Conservation (phyloP, 2,888 invertebrate species). For the Rhingia campestris region DNA sequence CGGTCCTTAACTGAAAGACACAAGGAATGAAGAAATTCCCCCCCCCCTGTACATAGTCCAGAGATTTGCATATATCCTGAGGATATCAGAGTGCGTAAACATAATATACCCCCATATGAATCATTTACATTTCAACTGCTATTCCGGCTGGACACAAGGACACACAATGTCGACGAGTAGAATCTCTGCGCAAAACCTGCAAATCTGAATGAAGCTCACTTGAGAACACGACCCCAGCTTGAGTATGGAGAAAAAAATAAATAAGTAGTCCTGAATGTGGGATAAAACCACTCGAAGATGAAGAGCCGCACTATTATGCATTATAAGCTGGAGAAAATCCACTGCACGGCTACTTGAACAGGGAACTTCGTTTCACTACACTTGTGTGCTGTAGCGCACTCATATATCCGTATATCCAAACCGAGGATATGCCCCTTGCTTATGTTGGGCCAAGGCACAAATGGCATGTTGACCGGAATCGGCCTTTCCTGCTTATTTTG, state of each 20-base stretch:
- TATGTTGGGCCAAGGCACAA: slow-evolving; percentile 24
- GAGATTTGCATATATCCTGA: slow-evolving; percentile 35
- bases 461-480: slow-evolving; percentile 71
- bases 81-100: slow-evolving; percentile 46
- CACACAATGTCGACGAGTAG: slow-evolving; percentile 10
- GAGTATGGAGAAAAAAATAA: slow-evolving; percentile 28
- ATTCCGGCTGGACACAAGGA: slow-evolving; percentile 38
- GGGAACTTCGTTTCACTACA: slow-evolving; percentile 64
- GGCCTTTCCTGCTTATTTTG: slow-evolving; percentile 61
- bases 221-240: neutral
- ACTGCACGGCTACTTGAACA: slow-evolving; percentile 67
- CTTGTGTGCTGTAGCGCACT: slow-evolving; percentile 12
- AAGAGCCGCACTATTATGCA: slow-evolving; percentile 63
- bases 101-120: slow-evolving; percentile 42
- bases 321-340: slow-evolving; percentile 68
- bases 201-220: slow-evolving; percentile 31
- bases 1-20: neutral
- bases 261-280: slow-evolving; percentile 55
- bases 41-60: slow-evolving; percentile 7
- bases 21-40: neutral
- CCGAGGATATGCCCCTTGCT: neutral
- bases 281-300: slow-evolving; percentile 67
- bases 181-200: slow-evolving; percentile 27
- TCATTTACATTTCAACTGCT: slow-evolving; percentile 60
- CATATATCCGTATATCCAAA: neutral